Evolutionary conservation across 2,797 vertebrate species (phyloP), one percentile per base, ranked within the genome.

Genomic region (Epinephelus malabaricus): DNA sequence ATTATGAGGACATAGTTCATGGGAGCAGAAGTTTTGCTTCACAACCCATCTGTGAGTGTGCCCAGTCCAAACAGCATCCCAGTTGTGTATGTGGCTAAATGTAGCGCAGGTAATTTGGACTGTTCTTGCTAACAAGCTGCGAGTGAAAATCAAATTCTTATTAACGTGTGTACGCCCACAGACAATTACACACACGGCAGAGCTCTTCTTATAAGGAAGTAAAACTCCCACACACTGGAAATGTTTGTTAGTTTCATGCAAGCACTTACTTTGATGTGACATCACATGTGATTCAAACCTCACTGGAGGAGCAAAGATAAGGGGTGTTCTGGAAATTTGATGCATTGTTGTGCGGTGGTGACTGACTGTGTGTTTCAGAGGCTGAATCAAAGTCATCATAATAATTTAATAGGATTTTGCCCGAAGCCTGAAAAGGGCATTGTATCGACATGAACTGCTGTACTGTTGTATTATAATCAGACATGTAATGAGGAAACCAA

Each of bases 41-140:
- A 40, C 8, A 40, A 40, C 40, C 40, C 40, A 43, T 43, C 11
- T 43, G 11, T 9, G 10, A 18, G 9, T 60, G 45, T 11, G 14
- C 40, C 14, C 17, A 7, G 45, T 70, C 45, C 15, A n/a, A n/a
- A 18, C 18, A 27, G 17, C 38, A 46, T 70, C 65, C 25, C 64
- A n/a, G n/a, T 43, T 38, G 47, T 27, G 11, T 25, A 30, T 53
- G 9, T 43, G n/a, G 12, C 25, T 68, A 60, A 67, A 13, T 50
- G 30, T 38, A 50, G 30, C 11, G 0, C 17, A 53, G 50, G 56
- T 43, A 13, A 45, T 40, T 74, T 19, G 30, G 14, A 72, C 25
- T 55, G 30, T 58, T 74, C 51, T 25, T 43, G 30, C 40, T 69
- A 71, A 85, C 64, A 73, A 67, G 79, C 78, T 72, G 43, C 77